Conservation (phyloP, 1,140 invertebrate genomes). For the Anagrus nilaparvatae region DNA sequence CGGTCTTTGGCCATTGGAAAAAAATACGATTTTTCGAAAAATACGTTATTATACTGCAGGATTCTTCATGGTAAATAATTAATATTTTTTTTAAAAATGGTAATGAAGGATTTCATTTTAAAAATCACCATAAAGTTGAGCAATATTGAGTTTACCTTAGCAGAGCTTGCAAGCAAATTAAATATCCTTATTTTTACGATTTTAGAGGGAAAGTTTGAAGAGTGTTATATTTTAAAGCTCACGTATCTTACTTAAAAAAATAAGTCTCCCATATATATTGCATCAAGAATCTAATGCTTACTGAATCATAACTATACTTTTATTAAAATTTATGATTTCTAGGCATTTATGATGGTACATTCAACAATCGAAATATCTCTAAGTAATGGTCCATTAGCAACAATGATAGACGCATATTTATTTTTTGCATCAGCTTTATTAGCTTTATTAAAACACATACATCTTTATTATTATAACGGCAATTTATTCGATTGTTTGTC, state of each 20-base stretch:
- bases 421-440: constrained; percentile 7
- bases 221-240: too few species aligned
- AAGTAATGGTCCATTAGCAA: not conserved
- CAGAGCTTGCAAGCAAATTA: too few species aligned
- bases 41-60: not conserved
- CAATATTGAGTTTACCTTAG: too few species aligned
- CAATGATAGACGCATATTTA: constrained; percentile 5
- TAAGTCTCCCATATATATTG: not conserved
- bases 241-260: too few species aligned
- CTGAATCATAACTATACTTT: not conserved
- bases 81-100: too few species aligned
- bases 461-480: not conserved
- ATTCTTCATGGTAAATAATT: constrained; percentile 2
- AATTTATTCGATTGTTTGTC: constrained; percentile 4
- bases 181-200: too few species aligned
- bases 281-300: not conserved
- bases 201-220: not conserved
- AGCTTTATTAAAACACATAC: not conserved
- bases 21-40: constrained; percentile 2
- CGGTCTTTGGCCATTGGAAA: constrained; percentile 12
- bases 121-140: too few species aligned
- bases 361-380: constrained; percentile 1
- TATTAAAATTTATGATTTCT: not conserved
- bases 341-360: constrained; percentile 8
- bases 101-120: too few species aligned